A percentile compares a stretch with the other conserved stretches of the same genome.
phyloP scores from a whole-genome alignment of 2,888 invertebrate genomes.

The Yponomeuta cagnagella region DNA sequence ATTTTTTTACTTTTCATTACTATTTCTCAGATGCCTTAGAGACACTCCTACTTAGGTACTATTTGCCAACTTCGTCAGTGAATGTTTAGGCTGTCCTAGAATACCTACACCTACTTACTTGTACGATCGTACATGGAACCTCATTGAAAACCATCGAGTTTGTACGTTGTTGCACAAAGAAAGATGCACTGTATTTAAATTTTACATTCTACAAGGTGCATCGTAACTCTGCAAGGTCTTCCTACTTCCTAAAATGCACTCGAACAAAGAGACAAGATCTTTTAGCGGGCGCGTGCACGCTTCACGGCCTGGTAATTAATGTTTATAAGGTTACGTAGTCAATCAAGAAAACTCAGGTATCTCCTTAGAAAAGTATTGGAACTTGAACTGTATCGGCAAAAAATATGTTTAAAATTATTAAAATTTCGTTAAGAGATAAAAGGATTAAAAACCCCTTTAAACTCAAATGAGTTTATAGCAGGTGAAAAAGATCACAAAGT shows the following conservation, averaged over 20 bases:
- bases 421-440: no score
- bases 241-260: slow-evolving; percentile 13
- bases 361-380: no score
- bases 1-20: no score
- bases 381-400: no score
- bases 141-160: background rate
- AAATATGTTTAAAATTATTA: no score
- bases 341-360: no score
- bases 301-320: slow-evolving; percentile 11
- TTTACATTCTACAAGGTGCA: background rate
- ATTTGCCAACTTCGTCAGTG: background rate
- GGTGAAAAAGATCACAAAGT: no score
- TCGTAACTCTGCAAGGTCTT: slow-evolving; percentile 12
- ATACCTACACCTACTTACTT: background rate
- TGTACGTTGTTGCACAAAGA: background rate
- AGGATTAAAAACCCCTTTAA: no score
- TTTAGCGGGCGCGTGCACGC: background rate
- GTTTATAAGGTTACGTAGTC: background rate
- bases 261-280: slow-evolving; percentile 14
- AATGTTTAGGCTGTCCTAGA: background rate
- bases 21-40: no score
- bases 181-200: background rate
- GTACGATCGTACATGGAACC: background rate
- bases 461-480: no score
- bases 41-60: no score